Evolutionary conservation across 2,888 invertebrate species (phyloP).

Genomic region (Himalopsyche kuldschensis): DNA sequence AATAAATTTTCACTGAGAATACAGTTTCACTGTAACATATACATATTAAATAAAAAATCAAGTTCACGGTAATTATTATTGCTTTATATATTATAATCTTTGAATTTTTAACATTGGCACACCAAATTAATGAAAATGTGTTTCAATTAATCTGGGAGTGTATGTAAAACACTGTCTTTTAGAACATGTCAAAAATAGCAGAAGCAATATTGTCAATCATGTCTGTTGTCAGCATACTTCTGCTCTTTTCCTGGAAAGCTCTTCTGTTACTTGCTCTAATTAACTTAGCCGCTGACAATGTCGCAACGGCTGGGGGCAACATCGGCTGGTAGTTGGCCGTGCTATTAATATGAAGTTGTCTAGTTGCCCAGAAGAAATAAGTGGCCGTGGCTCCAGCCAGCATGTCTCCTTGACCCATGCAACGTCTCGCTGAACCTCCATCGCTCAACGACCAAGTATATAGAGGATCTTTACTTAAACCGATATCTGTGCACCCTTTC

Average conservation of each 20-base stretch:
- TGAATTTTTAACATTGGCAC: too few species aligned
- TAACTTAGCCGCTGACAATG: slow-evolving; percentile 10
- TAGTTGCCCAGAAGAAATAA: slow-evolving; percentile 24
- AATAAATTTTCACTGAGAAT: too few species aligned
- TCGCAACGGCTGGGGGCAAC: slow-evolving; percentile 23
- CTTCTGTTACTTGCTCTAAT: not conserved
- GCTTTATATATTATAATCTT: too few species aligned
- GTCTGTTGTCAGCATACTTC: slow-evolving; percentile 15
- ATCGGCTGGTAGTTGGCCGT: not conserved
- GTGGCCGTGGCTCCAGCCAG: slow-evolving; percentile 16
- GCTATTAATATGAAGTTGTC: not conserved
- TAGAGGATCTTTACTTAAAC: not conserved
- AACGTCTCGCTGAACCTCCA: not conserved
- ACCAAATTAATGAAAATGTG: too few species aligned
- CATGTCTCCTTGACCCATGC: slow-evolving; percentile 11
- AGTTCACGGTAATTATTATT: too few species aligned
- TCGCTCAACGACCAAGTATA: slow-evolving; percentile 7
- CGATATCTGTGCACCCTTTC: slow-evolving; percentile 23
- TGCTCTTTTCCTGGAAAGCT: not conserved
- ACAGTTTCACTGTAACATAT: too few species aligned
- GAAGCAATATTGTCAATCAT: slow-evolving; percentile 6
- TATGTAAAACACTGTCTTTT: not conserved
- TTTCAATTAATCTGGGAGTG: too few species aligned
- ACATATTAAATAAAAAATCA: too few species aligned
- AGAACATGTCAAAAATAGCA: not conserved